phyloP scores from a whole-genome alignment of 2,113 vertebrate species.

The Onychorhynchus coronatus region DNA sequence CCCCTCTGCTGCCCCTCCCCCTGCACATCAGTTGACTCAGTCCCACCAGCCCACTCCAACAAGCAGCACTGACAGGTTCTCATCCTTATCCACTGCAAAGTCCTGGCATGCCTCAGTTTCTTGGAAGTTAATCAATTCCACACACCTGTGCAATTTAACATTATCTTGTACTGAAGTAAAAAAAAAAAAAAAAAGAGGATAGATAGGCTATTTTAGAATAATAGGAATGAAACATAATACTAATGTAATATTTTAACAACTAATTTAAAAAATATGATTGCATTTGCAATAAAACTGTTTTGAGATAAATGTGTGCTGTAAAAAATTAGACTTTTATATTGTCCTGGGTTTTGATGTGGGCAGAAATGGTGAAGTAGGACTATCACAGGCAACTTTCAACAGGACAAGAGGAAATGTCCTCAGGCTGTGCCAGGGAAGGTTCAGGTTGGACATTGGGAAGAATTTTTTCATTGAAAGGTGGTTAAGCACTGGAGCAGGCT shows the following conservation, averaged over 20 bases:
- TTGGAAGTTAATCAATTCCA: background rate
- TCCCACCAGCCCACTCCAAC: background rate
- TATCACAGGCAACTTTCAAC: background rate
- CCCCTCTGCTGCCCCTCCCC: accelerated
- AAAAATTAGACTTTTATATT: background rate
- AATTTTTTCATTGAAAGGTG: background rate
- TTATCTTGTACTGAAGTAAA: background rate
- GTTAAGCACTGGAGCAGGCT: background rate
- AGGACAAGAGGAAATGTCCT: background rate
- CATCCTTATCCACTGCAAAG: background rate
- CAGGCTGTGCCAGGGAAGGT: background rate
- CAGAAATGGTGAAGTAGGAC: background rate
- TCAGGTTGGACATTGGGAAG: background rate
- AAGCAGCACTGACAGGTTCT: background rate
- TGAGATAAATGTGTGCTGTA: background rate
- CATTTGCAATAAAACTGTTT: background rate
- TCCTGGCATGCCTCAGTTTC: background rate
- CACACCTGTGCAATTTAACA: background rate
- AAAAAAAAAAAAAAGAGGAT: background rate
- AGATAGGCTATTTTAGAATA: background rate
- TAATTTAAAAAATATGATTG: background rate
- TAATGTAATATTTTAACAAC: background rate
- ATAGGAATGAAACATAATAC: background rate
- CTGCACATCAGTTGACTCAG: background rate
- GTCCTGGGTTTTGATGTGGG: background rate